Evolutionary conservation across 2,888 invertebrate genomes (phyloP).

Genomic region (Chrysomela aeneicollis): DNA sequence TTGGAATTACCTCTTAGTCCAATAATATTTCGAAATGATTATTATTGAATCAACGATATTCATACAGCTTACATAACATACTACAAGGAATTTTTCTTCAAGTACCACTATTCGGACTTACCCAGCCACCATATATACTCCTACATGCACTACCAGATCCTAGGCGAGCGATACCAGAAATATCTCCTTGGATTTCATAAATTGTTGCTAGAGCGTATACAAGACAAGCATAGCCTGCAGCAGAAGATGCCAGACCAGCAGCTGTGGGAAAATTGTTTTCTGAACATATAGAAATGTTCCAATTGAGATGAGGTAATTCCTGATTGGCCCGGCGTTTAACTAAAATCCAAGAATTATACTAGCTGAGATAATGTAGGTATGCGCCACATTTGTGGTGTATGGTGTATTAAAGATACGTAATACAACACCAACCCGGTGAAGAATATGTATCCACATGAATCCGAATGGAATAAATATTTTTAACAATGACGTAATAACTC

Average conservation of each 20-base stretch:
- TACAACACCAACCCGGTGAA: too few relatives aligned
- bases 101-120: slow-evolving; percentile 37
- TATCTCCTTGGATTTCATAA: slow-evolving; percentile 76
- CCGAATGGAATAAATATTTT: too few relatives aligned
- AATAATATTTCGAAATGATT: too few relatives aligned
- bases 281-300: slow-evolving; percentile 85
- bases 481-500: too few relatives aligned
- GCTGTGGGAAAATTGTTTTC: slow-evolving; percentile 99
- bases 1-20: too few relatives aligned
- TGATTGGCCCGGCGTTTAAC: slow-evolving; percentile 63
- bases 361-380: not conserved
- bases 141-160: slow-evolving; percentile 98
- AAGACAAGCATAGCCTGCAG: slow-evolving; percentile 96
- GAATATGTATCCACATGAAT: too few relatives aligned
- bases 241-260: slow-evolving; percentile 97
- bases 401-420: too few relatives aligned
- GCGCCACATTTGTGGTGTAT: too few relatives aligned
- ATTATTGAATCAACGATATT: too few relatives aligned
- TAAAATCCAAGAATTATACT: slow-evolving; percentile 49
- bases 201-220: slow-evolving; percentile 81
- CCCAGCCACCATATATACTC: slow-evolving; percentile 92
- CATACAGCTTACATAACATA: too few relatives aligned
- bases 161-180: slow-evolving; percentile 80
- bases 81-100: not conserved
- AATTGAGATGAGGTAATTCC: slow-evolving; percentile 62